Base-by-base conservation (phyloP, 1,140 invertebrate genomes). In the Heterodera carotae region DNA sequence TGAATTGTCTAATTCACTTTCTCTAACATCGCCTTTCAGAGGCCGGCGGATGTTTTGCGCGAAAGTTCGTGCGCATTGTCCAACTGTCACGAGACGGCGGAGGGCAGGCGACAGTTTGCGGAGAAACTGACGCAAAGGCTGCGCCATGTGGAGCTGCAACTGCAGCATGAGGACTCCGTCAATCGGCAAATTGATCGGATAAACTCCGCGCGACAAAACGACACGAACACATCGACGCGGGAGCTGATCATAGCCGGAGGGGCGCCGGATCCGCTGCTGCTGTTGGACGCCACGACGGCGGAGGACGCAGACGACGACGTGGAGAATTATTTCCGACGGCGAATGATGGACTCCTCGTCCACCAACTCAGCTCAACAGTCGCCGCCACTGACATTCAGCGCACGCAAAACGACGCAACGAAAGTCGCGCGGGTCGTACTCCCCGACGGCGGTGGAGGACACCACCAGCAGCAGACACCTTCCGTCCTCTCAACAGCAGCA, bases 61-160 rank as follows among this genome's bases (percentile, higher is more conserved):
- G 39, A 77, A 53, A 60, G 2, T 29, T 10, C 27, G 31, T 31
- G 36, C 25, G 60, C 29, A 8, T 12, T 31, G 36, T n/a, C 73
- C 34, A 71, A 68, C 34, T 43, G 71, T 25, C 81, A 82, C 66
- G 72, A 80, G n/a, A 84, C 77, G 15, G 60, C 0, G 39, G 78
- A 82, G 60, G 81, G 83, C 10, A 67, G 81, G 25, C 29, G 48
- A 27, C 43, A 76, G n/a, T 82, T 82, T 77, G 81, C 81, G n/a
- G 56, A 75, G 25, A 31, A 75, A 27, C 73, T 82, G 29, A 36
- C 39, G n/a, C 59, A 83, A 27, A 84, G 80, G 56, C 64, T 82
- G 31, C 67, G 71, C 22, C 60, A 56, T 10, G 56, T 81, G 27
- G 72, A 78, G 34, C 25, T 75, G 18, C 43, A 36, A 1, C 29